Evolutionary conservation across 2,888 invertebrate species (phyloP).

Genomic region (Lasioglossum oenotherae): DNA sequence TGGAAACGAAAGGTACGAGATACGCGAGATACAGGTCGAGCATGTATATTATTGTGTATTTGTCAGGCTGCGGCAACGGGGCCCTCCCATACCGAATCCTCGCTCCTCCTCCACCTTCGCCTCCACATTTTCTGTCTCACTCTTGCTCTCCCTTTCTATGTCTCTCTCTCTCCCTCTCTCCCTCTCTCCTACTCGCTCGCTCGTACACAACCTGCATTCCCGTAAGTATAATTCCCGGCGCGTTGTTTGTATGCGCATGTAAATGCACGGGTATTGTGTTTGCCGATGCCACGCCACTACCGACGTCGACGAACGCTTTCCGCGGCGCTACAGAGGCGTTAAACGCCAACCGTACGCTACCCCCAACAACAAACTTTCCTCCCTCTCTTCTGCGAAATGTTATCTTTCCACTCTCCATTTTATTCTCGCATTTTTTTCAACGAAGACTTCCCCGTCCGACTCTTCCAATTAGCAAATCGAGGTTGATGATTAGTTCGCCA

Average conservation of each 20-base stretch:
- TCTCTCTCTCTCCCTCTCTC: background rate
- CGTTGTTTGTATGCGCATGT: constrained; percentile 79
- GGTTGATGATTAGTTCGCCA: too few relatives aligned
- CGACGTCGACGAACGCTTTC: constrained; percentile 35
- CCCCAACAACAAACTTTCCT: constrained; percentile 12
- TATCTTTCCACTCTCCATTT: background rate
- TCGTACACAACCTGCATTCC: constrained; percentile 58
- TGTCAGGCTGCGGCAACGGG: constrained; percentile 61
- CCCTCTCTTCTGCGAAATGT: background rate
- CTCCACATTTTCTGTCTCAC: constrained; percentile 44
- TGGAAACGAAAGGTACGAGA: constrained; percentile 55
- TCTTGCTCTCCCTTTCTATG: background rate
- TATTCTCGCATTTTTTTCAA: background rate
- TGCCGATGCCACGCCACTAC: constrained; percentile 72
- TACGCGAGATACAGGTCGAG: constrained; percentile 56
- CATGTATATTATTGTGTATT: constrained; percentile 67
- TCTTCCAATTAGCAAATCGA: background rate
- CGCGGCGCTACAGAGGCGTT: constrained; percentile 36
- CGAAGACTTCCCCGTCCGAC: background rate
- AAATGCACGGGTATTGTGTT: constrained; percentile 79
- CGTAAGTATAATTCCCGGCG: constrained; percentile 76
- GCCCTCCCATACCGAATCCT: constrained; percentile 60
- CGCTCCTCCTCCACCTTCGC: constrained; percentile 55
- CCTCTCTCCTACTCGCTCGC: background rate
- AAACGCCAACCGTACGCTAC: constrained; percentile 29